These are phyloP conservation scores for Holotrichia oblita DNA, from an alignment of 1,140 invertebrate species.

Conservation along the genomic window DNA sequence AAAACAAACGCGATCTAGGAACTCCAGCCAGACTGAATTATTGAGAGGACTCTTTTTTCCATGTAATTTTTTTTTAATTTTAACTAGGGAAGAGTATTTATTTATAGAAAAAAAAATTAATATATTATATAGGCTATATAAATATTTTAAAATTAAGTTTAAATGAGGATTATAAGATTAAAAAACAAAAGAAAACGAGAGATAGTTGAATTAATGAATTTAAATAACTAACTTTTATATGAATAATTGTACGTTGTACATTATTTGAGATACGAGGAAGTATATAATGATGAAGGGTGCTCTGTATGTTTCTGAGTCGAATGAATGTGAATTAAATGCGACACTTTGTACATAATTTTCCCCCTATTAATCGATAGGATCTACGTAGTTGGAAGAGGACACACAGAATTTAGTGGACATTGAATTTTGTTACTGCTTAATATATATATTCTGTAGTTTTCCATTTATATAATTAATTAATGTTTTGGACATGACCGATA, in stretches of 20 bases:
- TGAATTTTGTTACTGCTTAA: too few relatives aligned
- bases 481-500: too few relatives aligned
- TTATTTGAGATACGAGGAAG: too few relatives aligned
- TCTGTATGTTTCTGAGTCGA: too few relatives aligned
- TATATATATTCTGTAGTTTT: not conserved
- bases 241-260: too few relatives aligned
- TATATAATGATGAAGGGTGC: too few relatives aligned
- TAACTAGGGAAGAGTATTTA: not conserved
- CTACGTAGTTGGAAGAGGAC: not conserved
- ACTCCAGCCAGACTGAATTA: not conserved
- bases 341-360: too few relatives aligned
- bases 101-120: not conserved
- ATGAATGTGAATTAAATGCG: too few relatives aligned
- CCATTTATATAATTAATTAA: not conserved
- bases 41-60: not conserved
- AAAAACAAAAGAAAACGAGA: not conserved
- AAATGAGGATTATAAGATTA: not conserved
- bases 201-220: too few relatives aligned
- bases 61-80: not conserved
- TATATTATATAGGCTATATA: not conserved
- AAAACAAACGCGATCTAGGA: not conserved
- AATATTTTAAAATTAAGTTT: not conserved
- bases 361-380: not conserved
- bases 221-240: too few relatives aligned
- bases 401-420: not conserved